A percentile compares a stretch with the other conserved stretches of the same genome.
Evolutionary conservation across 2,888 invertebrate species (phyloP).

Genomic region (Aproaerema taeniolella): DNA sequence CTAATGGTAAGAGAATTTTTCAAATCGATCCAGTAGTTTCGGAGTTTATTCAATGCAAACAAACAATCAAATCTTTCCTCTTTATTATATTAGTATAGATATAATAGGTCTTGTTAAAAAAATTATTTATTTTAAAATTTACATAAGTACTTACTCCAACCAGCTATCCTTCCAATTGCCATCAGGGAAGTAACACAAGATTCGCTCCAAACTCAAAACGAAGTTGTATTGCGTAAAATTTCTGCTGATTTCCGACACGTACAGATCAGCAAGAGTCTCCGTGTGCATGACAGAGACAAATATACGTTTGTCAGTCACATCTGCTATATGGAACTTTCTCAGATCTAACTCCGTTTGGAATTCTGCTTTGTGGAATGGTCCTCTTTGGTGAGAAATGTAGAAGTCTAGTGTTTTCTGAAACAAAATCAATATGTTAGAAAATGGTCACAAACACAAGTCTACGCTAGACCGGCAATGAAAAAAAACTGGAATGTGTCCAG

Average conservation of each 20-base stretch:
- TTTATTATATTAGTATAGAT: too few relatives aligned
- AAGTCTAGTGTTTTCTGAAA: constrained; percentile 78
- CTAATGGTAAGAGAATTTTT: too few relatives aligned
- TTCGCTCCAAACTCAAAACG: constrained; percentile 85
- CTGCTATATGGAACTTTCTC: constrained; percentile 87
- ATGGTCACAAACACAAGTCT: neutral
- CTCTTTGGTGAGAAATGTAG: constrained; percentile 86
- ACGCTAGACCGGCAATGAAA: neutral
- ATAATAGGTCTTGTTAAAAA: neutral
- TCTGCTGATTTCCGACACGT: constrained; percentile 84
- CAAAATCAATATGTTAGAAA: constrained; percentile 13
- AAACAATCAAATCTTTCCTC: too few relatives aligned
- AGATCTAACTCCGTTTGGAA: constrained; percentile 84
- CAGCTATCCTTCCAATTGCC: constrained; percentile 88
- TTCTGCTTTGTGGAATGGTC: constrained; percentile 82
- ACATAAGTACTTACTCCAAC: constrained; percentile 85
- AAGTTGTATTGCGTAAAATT: constrained; percentile 83
- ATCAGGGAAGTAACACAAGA: constrained; percentile 91
- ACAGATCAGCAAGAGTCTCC: constrained; percentile 84
- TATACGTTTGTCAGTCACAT: constrained; percentile 87
- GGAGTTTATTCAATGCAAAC: too few relatives aligned
- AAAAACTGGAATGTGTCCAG: neutral
- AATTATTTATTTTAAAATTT: too few relatives aligned
- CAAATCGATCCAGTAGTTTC: too few relatives aligned
- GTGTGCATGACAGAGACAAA: constrained; percentile 90